Conservation (phyloP, 2,888 invertebrate genomes). For the Dendrolimus pini region DNA sequence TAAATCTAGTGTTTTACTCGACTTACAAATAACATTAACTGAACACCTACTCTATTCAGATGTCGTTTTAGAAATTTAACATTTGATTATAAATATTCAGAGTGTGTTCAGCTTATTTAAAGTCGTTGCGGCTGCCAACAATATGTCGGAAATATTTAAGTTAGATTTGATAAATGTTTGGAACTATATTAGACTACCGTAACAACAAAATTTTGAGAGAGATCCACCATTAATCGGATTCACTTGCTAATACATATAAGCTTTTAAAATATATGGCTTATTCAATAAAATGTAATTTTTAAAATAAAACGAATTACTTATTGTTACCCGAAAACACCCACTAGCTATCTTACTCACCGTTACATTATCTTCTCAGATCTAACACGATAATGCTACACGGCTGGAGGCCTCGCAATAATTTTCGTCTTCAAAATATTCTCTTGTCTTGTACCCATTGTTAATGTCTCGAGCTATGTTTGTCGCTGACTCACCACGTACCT, state of each 20-base stretch:
- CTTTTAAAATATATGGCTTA: not conserved
- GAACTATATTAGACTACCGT: too few relatives aligned
- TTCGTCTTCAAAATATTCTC: conserved; percentile 13
- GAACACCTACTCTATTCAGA: not conserved
- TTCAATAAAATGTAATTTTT: not conserved
- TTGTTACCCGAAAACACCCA: not conserved
- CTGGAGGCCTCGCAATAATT: not conserved
- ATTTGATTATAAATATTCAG: not conserved
- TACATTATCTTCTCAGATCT: not conserved
- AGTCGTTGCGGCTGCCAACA: not conserved
- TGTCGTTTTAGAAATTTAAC: not conserved
- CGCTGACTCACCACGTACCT: conserved; percentile 63
- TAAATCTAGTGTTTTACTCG: conserved; percentile 34
- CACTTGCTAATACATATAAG: too few relatives aligned
- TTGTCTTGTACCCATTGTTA: conserved; percentile 25
- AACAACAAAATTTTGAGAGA: too few relatives aligned
- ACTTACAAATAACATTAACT: conserved; percentile 29
- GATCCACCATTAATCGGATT: too few relatives aligned
- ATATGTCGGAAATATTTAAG: not conserved
- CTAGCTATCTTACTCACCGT: not conserved
- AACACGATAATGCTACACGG: not conserved
- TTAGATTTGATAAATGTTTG: not conserved
- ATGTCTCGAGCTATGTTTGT: conserved; percentile 30
- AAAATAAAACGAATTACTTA: not conserved
- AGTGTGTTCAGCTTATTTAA: not conserved